Evolutionary conservation across 2,888 invertebrate genomes (phyloP).

Genomic region (Polymixis lichenea): DNA sequence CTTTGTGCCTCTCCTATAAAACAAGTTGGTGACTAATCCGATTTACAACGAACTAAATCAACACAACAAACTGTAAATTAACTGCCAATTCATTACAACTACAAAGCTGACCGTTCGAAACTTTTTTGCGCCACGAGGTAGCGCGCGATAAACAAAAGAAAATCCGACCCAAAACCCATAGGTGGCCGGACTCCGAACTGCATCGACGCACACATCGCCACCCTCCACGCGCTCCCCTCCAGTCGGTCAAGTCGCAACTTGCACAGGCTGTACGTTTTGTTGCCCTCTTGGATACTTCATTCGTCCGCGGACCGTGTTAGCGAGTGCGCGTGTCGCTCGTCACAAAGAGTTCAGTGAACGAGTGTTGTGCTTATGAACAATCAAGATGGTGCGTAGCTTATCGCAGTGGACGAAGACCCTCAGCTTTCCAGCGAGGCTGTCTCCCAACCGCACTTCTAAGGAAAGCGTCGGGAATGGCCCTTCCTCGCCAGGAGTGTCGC

Average conservation of each 20-base stretch:
- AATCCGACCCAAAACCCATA: slow-evolving; percentile 76
- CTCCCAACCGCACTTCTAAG: slow-evolving; percentile 95
- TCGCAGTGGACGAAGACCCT: slow-evolving; percentile 97
- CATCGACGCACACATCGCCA: slow-evolving; percentile 70
- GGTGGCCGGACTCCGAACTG: slow-evolving; percentile 71
- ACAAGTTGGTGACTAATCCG: slow-evolving; percentile 52
- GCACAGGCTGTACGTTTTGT: slow-evolving; percentile 81
- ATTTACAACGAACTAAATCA: slow-evolving; percentile 53
- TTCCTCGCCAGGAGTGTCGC: slow-evolving; percentile 90
- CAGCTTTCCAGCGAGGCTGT: slow-evolving; percentile 96
- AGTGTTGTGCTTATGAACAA: slow-evolving; percentile 87
- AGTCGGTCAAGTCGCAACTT: slow-evolving; percentile 83
- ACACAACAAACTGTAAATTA: slow-evolving; percentile 62
- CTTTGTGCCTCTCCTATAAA: slow-evolving; percentile 34
- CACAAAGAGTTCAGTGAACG: slow-evolving; percentile 83
- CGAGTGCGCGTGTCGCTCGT: slow-evolving; percentile 79
- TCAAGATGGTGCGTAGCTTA: slow-evolving; percentile 96
- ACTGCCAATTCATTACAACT: slow-evolving; percentile 61
- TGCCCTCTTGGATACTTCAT: slow-evolving; percentile 78
- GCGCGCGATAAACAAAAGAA: slow-evolving; percentile 84
- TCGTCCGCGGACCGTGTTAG: slow-evolving; percentile 82
- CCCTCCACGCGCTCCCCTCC: slow-evolving; percentile 70
- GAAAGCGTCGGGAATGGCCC: slow-evolving; percentile 92
- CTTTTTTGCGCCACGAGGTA: slow-evolving; percentile 67
- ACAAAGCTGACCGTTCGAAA: slow-evolving; percentile 55